Evolutionary conservation across 2,113 vertebrate genomes (phyloP), one percentile per base, ranked within the genome.

Genomic region (Manacus vitellinus): DNA sequence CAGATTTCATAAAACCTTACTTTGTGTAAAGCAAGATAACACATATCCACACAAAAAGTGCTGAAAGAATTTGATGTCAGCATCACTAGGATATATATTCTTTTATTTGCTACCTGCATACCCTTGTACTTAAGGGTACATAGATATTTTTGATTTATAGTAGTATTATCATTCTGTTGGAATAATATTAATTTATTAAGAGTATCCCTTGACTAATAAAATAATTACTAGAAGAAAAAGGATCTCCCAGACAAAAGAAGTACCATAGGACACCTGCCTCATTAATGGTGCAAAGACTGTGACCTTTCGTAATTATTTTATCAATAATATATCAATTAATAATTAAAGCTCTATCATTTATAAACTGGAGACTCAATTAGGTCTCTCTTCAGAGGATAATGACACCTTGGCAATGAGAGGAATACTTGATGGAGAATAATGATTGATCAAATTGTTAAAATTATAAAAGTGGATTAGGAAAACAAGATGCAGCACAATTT

Each of bases 261-360:
- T 41, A 20, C 25, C 17, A 3, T 4, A 75, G 10, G 20, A 67
- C 65, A 84, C 9, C 9, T 4, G 10, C 35, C 12, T 8, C 19
- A 15, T 76, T 82, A 67, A 30, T 59, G 33, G 10, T 75, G 23
- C 15, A 75, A 82, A 77, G 20, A 21, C 39, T 14, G 6, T 43
- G 67, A 43, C 27, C 21, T 56, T 25, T 89, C 8, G 9, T 63
- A 77, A 85, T 61, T 19, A 41, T 71, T 95, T 88, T 88, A 71
- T 94, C 89, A 93, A 80, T 83, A 94, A 83, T 21, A 44, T n/a
- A 78, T 49, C 27, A 83, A 89, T 72, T 87, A 94, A 91, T 91
- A 91, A 74, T 80, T 93, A 74, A 81, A 63, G 4, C 2, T 8
- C 10, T 44, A 35, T 92, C 16, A 78, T 78, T 81, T 80, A 51